Base-by-base conservation (phyloP, 1,140 invertebrate species). In the Stegodyphus mimosarum region DNA sequence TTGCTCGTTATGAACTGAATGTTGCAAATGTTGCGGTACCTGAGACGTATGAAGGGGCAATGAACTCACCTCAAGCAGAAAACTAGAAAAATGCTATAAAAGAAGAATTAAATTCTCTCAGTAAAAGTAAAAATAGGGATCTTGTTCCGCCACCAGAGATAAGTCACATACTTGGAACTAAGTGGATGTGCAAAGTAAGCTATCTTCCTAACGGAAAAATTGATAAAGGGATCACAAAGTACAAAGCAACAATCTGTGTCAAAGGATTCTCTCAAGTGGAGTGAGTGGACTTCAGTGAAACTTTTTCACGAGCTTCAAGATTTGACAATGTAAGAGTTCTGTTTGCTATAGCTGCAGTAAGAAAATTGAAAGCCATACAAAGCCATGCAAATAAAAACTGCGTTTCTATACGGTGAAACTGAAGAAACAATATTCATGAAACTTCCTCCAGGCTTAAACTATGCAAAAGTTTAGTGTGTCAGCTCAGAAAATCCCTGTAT, bases 401-500 rank as follows among this genome's bases (percentile, higher is more conserved):
- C 55, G 0, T 73, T 80, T 49, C n/a, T 86, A 1, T 50, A 81
- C 64, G 76, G 55, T 73, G 70, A 85, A 50, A 51, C 86, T 51
- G 48, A 49, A 11, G 72, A 92, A 88, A 88, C 88, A 60, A 89
- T 92, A 1, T 92, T 88, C 75, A 90, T 92, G 88, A 53, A 87
- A 85, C 76, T 89, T 74, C 91, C 91, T 71, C 88, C 91, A 87
- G 90, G 90, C 15, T 91, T 89, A 71, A 83, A 89, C 51, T 86
- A 88, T 67, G 64, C 50, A 13, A 87, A 88, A 48, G 88, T 74
- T 74, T 88, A 6, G 81, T 78, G 33, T 78, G 76, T 64, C 71
- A 83, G 87, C 76, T 92, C 13, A 89, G 88, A 49, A 91, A 90
- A 86, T 88, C 88, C 15, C 48, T 92, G 7, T 92, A 92, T 86